Conservation (phyloP, 2,888 invertebrate species). For the Andrena hattorfiana region DNA sequence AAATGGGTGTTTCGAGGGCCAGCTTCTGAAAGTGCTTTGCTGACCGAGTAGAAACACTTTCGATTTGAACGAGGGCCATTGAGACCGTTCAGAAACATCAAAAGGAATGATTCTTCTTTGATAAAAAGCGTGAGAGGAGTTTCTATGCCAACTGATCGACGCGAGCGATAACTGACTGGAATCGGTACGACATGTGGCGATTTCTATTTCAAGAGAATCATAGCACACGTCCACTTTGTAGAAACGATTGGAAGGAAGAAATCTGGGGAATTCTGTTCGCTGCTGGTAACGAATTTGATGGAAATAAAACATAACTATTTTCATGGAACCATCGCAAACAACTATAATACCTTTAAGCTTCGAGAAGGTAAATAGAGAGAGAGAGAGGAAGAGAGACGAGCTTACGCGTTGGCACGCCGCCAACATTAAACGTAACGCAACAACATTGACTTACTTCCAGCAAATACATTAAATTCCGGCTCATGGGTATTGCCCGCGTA, state of each 20-base stretch:
- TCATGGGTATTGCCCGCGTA: slow-evolving; percentile 39
- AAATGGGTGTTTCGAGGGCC: slow-evolving; percentile 4
- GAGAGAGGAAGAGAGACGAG: neutral
- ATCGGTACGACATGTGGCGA: neutral
- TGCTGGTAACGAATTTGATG: neutral
- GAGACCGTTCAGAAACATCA: neutral
- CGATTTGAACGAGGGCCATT: slow-evolving; percentile 6
- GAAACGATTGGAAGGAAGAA: neutral
- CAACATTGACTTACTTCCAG: slow-evolving; percentile 49
- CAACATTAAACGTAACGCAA: slow-evolving; percentile 21
- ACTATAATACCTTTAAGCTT: neutral
- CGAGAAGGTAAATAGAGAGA: neutral
- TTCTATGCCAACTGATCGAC: neutral
- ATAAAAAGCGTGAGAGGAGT: slow-evolving; percentile 2
- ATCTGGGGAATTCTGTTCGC: neutral
- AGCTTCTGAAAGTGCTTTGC: neutral
- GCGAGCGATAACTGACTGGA: neutral
- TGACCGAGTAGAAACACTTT: neutral
- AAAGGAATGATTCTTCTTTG: neutral
- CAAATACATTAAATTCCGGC: slow-evolving; percentile 34
- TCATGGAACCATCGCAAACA: neutral
- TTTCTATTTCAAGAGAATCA: neutral
- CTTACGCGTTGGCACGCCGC: neutral
- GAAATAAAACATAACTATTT: neutral
- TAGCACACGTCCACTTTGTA: neutral